Percentiles rank a stretch among this genome's conserved stretches.
Conservation (phyloP, 53 echinoderm and acorn worm genomes). For the Actinopyga echinites region DNA sequence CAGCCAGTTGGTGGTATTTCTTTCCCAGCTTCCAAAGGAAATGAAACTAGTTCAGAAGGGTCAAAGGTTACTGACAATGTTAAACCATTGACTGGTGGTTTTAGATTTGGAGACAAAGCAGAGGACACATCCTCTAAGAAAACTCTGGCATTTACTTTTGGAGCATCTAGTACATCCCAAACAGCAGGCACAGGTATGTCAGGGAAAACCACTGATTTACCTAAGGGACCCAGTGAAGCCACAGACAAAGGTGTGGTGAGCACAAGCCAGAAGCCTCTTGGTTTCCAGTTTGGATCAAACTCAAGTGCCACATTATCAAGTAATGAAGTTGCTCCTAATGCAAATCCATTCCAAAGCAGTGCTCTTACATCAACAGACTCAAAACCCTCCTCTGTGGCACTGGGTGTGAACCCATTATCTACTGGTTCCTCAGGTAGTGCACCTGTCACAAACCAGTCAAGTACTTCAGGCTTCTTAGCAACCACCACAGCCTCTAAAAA, state of each 20-base stretch:
- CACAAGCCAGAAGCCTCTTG: neutral
- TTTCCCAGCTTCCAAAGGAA: neutral
- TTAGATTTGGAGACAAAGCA: conserved; percentile 65
- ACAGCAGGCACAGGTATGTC: neutral
- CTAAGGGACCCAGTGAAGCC: neutral
- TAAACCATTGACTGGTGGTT: conserved; percentile 32
- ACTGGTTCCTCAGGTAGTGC: neutral
- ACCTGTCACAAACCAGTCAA: conserved; percentile 1
- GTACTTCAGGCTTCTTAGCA: neutral
- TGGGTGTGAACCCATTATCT: conserved; percentile 15
- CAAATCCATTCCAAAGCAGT: conserved; percentile 33
- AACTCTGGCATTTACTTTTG: conserved; percentile 53
- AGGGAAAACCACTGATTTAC: neutral
- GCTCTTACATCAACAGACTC: neutral
- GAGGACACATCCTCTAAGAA: conserved; percentile 1
- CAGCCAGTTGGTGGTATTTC: conserved; percentile 12
- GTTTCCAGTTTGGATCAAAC: conserved; percentile 48
- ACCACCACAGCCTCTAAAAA: neutral
- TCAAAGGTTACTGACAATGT: conserved; percentile 27
- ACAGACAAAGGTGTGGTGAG: conserved; percentile 29
- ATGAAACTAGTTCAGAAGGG: neutral
- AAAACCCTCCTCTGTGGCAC: conserved; percentile 50
- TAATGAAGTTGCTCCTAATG: neutral
- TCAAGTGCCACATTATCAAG: conserved; percentile 30
- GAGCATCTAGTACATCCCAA: conserved; percentile 26